Evolutionary conservation across 2,888 invertebrate genomes (phyloP).

Genomic region (Geophilus truncorum): DNA sequence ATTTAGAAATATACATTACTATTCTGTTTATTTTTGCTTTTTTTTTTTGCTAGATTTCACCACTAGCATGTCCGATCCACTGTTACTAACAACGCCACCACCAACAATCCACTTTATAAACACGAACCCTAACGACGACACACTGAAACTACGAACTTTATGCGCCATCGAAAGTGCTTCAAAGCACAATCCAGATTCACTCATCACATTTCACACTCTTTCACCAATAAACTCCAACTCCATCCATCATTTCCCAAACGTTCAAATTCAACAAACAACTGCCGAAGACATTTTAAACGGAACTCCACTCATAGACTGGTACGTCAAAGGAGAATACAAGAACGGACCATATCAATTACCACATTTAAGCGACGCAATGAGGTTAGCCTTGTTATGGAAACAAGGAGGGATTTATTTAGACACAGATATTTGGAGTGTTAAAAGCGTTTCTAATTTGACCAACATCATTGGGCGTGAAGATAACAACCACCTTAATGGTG

Average conservation of each 20-base stretch:
- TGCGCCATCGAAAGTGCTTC: slow-evolving; percentile 29
- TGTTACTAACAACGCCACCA: too few species aligned
- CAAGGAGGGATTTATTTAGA: slow-evolving; percentile 30
- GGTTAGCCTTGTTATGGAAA: slow-evolving; percentile 29
- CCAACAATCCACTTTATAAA: not conserved
- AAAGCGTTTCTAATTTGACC: not conserved
- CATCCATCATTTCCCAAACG: not conserved
- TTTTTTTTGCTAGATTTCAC: too few species aligned
- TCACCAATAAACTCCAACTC: not conserved
- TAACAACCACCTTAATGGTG: not conserved
- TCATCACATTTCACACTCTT: not conserved
- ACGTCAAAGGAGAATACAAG: not conserved
- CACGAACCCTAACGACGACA: not conserved
- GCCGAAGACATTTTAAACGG: not conserved
- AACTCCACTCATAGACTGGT: slow-evolving; percentile 6
- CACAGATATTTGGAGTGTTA: not conserved
- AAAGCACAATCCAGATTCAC: not conserved
- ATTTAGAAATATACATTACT: too few species aligned
- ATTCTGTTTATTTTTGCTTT: too few species aligned
- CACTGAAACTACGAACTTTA: not conserved
- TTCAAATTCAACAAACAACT: not conserved
- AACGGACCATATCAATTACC: not conserved
- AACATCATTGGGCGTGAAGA: slow-evolving; percentile 11
- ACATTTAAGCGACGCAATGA: slow-evolving; percentile 28
- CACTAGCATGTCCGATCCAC: not conserved